Evolutionary conservation across 2,797 vertebrate genomes (phyloP).

Genomic region (Leucoraja ocellata): DNA sequence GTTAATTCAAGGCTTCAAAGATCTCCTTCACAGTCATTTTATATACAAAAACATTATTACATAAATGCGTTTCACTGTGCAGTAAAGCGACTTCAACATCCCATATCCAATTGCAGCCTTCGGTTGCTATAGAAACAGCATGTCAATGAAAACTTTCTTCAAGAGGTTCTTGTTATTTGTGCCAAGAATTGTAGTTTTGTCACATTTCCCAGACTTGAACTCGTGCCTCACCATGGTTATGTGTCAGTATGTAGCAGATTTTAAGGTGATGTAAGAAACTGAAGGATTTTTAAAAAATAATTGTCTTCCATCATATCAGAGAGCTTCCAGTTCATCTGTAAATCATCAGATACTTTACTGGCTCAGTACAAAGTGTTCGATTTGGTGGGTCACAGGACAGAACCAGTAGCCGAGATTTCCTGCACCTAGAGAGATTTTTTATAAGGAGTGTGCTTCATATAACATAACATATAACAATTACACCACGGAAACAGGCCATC

Average conservation of each 20-base stretch:
- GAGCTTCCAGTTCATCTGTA: neutral
- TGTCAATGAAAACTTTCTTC: neutral
- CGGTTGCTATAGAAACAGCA: slow-evolving; percentile 15
- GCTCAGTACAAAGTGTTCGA: neutral
- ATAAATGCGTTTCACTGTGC: neutral
- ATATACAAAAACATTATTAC: neutral
- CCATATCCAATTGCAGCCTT: slow-evolving; percentile 3
- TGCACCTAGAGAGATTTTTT: neutral
- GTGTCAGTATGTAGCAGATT: neutral
- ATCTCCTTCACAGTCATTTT: slow-evolving; percentile 24
- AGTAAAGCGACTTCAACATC: neutral
- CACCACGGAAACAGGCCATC: too few species aligned
- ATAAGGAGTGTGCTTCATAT: too few species aligned
- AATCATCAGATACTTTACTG: neutral
- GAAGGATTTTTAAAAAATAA: neutral
- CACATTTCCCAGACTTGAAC: neutral
- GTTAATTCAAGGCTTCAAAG: slow-evolving; percentile 7
- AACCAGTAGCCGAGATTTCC: neutral
- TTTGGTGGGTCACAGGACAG: neutral
- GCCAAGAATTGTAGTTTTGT: neutral
- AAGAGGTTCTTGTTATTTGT: neutral
- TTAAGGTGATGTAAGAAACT: neutral
- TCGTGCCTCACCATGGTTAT: neutral
- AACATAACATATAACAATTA: too few species aligned
- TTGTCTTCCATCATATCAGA: neutral